Evolutionary conservation across 1,140 invertebrate species (phyloP).

Genomic region (Drosophila paulistorum): DNA sequence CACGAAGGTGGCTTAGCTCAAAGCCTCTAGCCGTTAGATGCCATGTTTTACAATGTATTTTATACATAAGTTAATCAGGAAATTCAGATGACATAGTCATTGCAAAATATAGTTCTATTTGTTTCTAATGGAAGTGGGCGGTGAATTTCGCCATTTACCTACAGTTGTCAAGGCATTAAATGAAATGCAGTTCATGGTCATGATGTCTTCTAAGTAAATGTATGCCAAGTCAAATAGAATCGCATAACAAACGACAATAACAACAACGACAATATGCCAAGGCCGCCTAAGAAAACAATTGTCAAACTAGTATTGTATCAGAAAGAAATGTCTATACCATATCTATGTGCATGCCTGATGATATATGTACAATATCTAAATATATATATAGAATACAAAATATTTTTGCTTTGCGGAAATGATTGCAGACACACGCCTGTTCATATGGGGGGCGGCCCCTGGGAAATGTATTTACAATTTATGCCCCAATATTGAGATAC

Average conservation of each 20-base stretch:
- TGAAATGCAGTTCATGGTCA: constrained; percentile 14
- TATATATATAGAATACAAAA: constrained; percentile 23
- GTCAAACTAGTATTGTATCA: constrained; percentile 56
- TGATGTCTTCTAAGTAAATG: constrained; percentile 10
- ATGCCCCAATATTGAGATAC: not conserved
- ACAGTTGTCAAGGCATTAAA: not conserved
- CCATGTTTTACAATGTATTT: no score
- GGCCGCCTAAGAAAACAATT: constrained; percentile 64
- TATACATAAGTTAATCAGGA: no score
- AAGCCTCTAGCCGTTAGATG: no score
- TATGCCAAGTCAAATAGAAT: constrained; percentile 33
- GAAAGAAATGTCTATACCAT: constrained; percentile 39
- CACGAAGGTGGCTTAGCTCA: no score
- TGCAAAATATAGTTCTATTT: no score
- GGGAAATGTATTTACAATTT: constrained; percentile 13
- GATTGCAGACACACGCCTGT: constrained; percentile 30
- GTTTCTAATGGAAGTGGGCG: no score
- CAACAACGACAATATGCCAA: constrained; percentile 47
- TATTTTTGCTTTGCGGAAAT: constrained; percentile 45
- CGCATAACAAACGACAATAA: constrained; percentile 27
- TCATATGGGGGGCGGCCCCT: constrained; percentile 1
- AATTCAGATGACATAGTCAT: no score
- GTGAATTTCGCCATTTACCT: not conserved
- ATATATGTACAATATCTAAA: not conserved
- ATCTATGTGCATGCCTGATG: constrained; percentile 19